These are phyloP conservation scores for Pseudoips prasinana DNA, from an alignment of 2,888 invertebrate species.

Conservation along the genomic window DNA sequence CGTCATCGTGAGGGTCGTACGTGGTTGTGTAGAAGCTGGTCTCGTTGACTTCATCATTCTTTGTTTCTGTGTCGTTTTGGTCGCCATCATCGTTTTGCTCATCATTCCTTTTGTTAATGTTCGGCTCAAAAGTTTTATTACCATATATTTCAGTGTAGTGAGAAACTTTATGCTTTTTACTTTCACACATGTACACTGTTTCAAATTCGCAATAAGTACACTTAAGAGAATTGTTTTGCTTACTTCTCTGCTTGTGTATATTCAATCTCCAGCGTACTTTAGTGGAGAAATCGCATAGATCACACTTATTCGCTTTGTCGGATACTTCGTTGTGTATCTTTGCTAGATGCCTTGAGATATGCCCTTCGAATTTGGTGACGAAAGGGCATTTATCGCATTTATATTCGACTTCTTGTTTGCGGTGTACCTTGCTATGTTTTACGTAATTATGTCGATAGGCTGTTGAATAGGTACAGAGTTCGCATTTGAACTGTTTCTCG, in stretches of 20 bases:
- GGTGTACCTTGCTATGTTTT: conserved; percentile 44
- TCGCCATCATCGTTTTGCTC: neutral
- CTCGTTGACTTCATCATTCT: neutral
- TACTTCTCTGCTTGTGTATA: conserved; percentile 51
- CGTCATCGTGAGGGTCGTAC: neutral
- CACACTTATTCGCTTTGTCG: conserved; percentile 50
- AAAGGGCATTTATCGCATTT: conserved; percentile 61
- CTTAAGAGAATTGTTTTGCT: conserved; percentile 35
- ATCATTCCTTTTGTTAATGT: neutral
- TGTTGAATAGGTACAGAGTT: conserved; percentile 36
- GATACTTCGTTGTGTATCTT: conserved; percentile 57
- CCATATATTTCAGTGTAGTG: conserved; percentile 27
- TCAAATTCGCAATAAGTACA: conserved; percentile 51
- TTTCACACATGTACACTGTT: conserved; percentile 52
- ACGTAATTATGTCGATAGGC: conserved; percentile 41
- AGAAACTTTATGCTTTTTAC: conserved; percentile 46
- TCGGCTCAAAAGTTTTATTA: conserved; percentile 4
- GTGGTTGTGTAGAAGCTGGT: neutral
- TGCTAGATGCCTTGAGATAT: conserved; percentile 55
- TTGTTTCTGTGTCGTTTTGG: neutral
- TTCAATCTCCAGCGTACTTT: conserved; percentile 54
- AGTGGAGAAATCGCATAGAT: conserved; percentile 56
- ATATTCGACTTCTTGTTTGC: conserved; percentile 25
- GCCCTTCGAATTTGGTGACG: conserved; percentile 53
- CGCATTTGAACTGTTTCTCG: conserved; percentile 44